Base-by-base conservation (phyloP, 1,140 invertebrate genomes). In the Acyrthosiphon pisum region DNA sequence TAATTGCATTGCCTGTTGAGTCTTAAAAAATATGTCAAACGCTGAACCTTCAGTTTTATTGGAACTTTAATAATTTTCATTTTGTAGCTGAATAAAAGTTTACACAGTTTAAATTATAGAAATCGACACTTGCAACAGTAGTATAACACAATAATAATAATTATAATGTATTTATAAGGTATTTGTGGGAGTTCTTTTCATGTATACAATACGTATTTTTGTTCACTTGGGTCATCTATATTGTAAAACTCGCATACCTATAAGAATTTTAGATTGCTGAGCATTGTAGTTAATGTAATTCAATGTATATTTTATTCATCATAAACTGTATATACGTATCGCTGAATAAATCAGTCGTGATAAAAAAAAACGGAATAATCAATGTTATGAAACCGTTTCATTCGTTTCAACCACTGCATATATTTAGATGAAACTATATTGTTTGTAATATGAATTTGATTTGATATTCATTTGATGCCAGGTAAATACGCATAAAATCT, bases 301-400 rank as follows among this genome's bases (percentile, higher is more conserved):
- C 48, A 35, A 53, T 53, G 46, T 37, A 53, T 48, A 89, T 89
- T 89, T 89, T 89, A 89, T 89, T 50, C 48, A 35, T 53, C n/a
- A 37, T 30, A 53, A 50, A 53, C 22, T 35, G 46, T 87, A 83
- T 83, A 8, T 18, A n/a, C 30, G 30, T 89, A 37, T 89, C n/a
- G 35, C 0, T 35, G n/a, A 89, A 89, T 89, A 89, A 50, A 88
- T 88, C 44, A 88, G 8, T 88, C n/a, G n/a, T 35, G 46, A 35
- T 50, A 50, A 50, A 88, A 88, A 48, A 8, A 89, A 89, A n/a
- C 41, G 1, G 35, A 87, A 87, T 87, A 87, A 48, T 87, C 18
- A 87, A 46, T 87, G 83, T 76, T 76, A 76, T 30, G 60, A 76
- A 76, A 76, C 60, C 60, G 30, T 84, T 26, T 41, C 37, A 37